Evolutionary conservation across 2,888 invertebrate genomes (phyloP), one percentile per base, ranked within the genome.

Genomic region (Drosophila macrospina): DNA sequence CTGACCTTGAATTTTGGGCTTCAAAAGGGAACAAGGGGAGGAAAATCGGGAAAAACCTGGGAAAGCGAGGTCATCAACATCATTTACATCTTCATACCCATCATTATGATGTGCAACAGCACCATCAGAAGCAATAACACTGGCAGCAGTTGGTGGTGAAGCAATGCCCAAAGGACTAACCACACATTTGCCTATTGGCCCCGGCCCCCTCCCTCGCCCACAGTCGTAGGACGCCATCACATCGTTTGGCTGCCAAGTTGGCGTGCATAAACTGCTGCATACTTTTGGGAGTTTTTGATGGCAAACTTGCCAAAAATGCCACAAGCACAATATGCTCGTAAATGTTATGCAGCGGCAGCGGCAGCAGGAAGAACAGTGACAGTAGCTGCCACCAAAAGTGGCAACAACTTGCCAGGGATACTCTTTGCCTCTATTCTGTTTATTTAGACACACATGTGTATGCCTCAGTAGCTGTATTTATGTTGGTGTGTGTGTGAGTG

Each of bases 261-360:
- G 80, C 67, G 78, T 84, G 85, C 87, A 82, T 74, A 85, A 81
- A 69, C 85, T 81, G 78, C 61, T 74, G 87, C 81, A 82, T 75
- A 81, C 85, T 85, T 87, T 87, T 78, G 81, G 87, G 78, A 78
- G 66, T 69, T 74, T 74, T 64, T 77, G 78, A 86, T 82, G 75
- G 72, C 62, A 50, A 83, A 86, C 78, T 86, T 85, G 64, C 16
- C 78, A 41, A 45, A 68, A 70, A 69, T 75, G 74, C 66, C 63
- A 61, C 60, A 79, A 67, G 64, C 68, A 77, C 69, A 65, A 63
- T 67, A 69, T 69, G 76, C 80, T 76, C 61, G 71, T 56, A 78
- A 72, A 72, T 71, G 62, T 36, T 52, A 63, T 66, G 57, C 57
- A 62, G 28, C 57, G 55, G 37, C 42, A 55, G 6, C 44, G 51